Percentiles rank a stretch among this genome's conserved stretches.
Conservation (phyloP, 35 echinoderm and acorn worm genomes). For the Stichopus chloronotus region DNA sequence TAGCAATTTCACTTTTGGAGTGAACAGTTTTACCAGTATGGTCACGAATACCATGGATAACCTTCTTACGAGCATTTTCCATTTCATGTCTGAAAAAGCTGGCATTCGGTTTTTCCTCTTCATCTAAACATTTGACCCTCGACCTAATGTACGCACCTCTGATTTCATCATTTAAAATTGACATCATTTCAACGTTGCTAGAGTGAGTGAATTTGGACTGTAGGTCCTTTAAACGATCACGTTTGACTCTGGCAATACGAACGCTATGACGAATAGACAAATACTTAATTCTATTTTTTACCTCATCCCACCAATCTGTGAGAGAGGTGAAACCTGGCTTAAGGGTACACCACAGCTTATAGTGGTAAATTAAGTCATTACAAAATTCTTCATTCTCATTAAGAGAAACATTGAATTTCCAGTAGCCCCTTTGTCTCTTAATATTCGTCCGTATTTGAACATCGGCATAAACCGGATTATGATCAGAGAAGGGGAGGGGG, state of each 20-base stretch:
- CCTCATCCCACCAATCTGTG: constrained; percentile 42
- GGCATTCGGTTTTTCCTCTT: constrained; percentile 6
- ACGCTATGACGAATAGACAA: constrained; percentile 19
- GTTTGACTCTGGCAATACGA: background rate
- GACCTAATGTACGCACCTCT: constrained; percentile 19
- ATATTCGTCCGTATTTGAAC: background rate
- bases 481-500: constrained; percentile 38
- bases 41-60: background rate
- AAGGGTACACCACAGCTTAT: constrained; percentile 2
- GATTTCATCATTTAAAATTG: background rate
- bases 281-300: constrained; percentile 6
- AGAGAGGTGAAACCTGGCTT: constrained; percentile 6
- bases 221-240: background rate
- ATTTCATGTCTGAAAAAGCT: constrained; percentile 19
- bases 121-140: constrained; percentile 39
- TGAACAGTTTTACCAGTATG: background rate
- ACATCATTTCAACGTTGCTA: background rate
- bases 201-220: background rate
- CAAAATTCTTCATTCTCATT: constrained; percentile 21
- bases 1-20: background rate
- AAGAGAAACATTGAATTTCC: constrained; percentile 53
- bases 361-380: constrained; percentile 5
- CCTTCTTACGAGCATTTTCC: background rate
- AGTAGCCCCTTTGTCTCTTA: background rate
- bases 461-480: background rate